Evolutionary conservation across 2,797 vertebrate species (phyloP).

Genomic region (Heliangelus exortis): DNA sequence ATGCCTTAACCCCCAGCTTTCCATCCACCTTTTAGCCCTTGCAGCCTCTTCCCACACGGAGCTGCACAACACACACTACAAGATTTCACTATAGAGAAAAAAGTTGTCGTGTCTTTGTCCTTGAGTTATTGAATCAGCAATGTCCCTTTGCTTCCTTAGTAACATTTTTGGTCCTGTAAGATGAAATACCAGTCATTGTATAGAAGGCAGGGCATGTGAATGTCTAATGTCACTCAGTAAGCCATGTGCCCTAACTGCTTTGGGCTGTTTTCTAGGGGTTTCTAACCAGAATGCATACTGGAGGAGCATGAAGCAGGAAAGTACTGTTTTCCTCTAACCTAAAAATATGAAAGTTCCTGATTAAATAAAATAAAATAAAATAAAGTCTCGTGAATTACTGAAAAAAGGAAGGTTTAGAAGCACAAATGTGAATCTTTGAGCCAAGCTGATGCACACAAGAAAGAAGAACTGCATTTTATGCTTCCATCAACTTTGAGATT

Average conservation of each 20-base stretch:
- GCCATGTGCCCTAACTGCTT: background rate
- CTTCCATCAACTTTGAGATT: background rate
- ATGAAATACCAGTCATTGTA: conserved; percentile 19
- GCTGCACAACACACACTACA: background rate
- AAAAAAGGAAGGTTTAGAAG: background rate
- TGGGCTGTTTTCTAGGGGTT: background rate
- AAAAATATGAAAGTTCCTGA: background rate
- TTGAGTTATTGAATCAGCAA: conserved; percentile 82
- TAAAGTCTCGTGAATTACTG: background rate
- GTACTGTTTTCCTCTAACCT: background rate
- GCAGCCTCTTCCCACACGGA: conserved; percentile 50
- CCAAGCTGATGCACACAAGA: background rate
- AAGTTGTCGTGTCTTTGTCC: conserved; percentile 74
- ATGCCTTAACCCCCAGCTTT: conserved; percentile 65
- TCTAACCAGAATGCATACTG: fast-evolving
- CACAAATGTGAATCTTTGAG: background rate
- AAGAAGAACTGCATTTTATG: background rate
- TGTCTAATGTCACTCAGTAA: background rate
- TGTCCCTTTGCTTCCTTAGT: conserved; percentile 58
- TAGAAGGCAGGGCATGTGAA: background rate
- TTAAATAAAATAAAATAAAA: background rate
- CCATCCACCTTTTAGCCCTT: conserved; percentile 34
- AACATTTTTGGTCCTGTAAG: conserved; percentile 32
- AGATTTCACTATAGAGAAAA: conserved; percentile 45
- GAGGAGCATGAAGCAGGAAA: background rate